Conservation (phyloP, 2,888 invertebrate species). For the Caenorhabditis sp. region DNA sequence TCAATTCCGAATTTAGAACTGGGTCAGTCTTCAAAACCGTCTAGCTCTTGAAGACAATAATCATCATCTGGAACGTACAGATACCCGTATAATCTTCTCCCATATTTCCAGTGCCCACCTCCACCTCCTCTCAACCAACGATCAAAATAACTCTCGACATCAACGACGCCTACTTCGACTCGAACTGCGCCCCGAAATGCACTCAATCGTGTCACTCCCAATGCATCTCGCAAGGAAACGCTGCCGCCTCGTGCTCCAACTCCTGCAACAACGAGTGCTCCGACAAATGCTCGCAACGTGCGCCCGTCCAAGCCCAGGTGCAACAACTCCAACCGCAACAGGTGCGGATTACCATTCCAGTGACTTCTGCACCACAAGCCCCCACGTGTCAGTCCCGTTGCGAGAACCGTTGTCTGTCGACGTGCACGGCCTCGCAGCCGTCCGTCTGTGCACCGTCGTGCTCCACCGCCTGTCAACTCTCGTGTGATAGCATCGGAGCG, state of each 20-base stretch:
- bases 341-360: conserved; percentile 33
- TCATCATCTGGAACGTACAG: no score
- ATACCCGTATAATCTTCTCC: no score
- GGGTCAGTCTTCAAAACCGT: no score
- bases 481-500: conserved; percentile 51
- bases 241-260: conserved; percentile 64
- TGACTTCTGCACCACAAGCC: conserved; percentile 21
- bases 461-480: conserved; percentile 67
- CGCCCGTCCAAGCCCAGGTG: conserved; percentile 23
- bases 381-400: conserved; percentile 63
- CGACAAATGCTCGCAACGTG: conserved; percentile 58
- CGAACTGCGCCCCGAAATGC: conserved; percentile 69
- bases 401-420: conserved; percentile 58
- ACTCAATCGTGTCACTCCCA: conserved; percentile 71
- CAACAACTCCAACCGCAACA: conserved; percentile 35
- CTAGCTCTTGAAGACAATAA: no score
- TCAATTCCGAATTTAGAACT: no score
- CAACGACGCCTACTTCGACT: conserved; percentile 70
- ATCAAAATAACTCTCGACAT: conserved; percentile 71
- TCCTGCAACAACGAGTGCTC: conserved; percentile 67
- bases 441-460: conserved; percentile 66
- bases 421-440: conserved; percentile 47
- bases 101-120: conserved; percentile 27
- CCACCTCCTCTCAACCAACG: conserved; percentile 49
- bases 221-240: conserved; percentile 72